Evolutionary conservation across 2,888 invertebrate species (phyloP).

Genomic region (Metellina segmentata): DNA sequence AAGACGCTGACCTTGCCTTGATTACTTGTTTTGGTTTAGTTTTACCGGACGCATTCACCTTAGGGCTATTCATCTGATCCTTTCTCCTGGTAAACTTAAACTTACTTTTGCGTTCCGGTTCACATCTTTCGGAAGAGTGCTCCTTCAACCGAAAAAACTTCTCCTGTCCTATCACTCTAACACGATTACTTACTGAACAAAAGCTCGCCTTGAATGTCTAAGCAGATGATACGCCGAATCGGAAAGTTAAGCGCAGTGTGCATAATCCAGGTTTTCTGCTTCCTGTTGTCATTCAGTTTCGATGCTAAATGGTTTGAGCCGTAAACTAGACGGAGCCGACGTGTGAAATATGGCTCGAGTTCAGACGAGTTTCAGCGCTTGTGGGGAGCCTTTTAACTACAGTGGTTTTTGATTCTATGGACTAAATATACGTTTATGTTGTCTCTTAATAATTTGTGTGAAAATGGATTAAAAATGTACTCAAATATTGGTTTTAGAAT

Average conservation of each 20-base stretch:
- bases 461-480: neutral
- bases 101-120: slow-evolving; percentile 25
- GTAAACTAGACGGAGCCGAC: too few species aligned
- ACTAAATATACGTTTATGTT: too few species aligned
- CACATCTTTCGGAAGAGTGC: slow-evolving; percentile 16
- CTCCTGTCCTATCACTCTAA: neutral
- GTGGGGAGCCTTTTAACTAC: too few species aligned
- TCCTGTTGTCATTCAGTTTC: neutral
- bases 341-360: too few species aligned
- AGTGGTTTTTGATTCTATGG: too few species aligned
- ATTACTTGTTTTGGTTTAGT: slow-evolving; percentile 5
- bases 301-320: too few species aligned
- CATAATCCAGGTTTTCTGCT: neutral
- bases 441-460: neutral
- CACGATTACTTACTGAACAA: neutral
- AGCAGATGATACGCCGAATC: neutral
- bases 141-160: slow-evolving; percentile 29
- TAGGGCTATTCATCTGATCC: slow-evolving; percentile 34
- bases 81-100: slow-evolving; percentile 54
- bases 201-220: neutral
- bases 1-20: slow-evolving; percentile 39
- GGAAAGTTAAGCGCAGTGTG: neutral
- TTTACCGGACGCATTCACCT: slow-evolving; percentile 17
- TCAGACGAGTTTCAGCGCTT: too few species aligned
- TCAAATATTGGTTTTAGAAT: too few species aligned